These are phyloP conservation scores for Heterohyrax brucei DNA, from an alignment of 2,797 vertebrate genomes.

Conservation along the genomic window DNA sequence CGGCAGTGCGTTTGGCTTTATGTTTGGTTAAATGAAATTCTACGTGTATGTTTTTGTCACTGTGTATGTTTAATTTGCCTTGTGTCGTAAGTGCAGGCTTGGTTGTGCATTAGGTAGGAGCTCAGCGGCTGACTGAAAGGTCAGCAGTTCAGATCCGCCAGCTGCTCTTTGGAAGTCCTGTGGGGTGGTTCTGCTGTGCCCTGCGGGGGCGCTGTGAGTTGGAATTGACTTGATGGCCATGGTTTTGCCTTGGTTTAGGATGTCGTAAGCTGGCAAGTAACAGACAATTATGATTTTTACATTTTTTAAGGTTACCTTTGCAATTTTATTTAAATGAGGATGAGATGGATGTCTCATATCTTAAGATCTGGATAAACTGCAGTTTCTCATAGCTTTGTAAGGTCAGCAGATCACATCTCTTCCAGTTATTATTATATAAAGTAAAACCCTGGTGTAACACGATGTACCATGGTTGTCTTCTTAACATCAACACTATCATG, in stretches of 20 bases:
- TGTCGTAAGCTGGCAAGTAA: conserved; percentile 55
- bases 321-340: conserved; percentile 54
- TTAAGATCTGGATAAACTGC: not conserved
- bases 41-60: conserved; percentile 23
- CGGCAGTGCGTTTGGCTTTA: too few species aligned
- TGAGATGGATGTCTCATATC: not conserved
- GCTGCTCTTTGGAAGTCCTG: too few species aligned
- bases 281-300: conserved; percentile 45
- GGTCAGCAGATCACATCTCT: not conserved
- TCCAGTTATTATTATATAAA: not conserved
- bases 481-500: not conserved
- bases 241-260: too few species aligned
- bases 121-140: too few species aligned
- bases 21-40: conserved; percentile 5
- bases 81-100: too few species aligned
- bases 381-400: conserved; percentile 56
- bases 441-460: not conserved
- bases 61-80: conserved; percentile 41
- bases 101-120: too few species aligned
- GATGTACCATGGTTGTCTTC: conserved; percentile 11
- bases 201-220: too few species aligned
- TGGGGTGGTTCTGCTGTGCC: too few species aligned
- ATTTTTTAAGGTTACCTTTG: conserved; percentile 39
- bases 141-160: too few species aligned
- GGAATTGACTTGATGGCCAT: too few species aligned